These are phyloP conservation scores for Lithodes maja DNA, from an alignment of 2,888 invertebrate genomes.

Conservation along the genomic window DNA sequence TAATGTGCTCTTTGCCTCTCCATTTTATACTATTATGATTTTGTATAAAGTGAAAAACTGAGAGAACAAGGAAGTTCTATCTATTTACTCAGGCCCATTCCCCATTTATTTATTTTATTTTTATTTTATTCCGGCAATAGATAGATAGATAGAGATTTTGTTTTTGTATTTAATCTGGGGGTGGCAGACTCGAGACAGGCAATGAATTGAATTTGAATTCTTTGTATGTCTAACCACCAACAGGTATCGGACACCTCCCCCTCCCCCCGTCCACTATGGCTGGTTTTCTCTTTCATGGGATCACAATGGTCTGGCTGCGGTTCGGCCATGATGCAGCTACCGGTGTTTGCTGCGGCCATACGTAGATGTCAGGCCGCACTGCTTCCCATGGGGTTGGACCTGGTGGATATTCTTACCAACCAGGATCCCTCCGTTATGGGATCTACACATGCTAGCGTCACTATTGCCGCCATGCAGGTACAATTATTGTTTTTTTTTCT, in stretches of 20 bases:
- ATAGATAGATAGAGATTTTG: background rate
- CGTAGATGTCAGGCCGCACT: slow-evolving; percentile 85
- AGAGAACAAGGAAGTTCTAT: too few species aligned
- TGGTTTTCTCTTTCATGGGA: slow-evolving; percentile 98
- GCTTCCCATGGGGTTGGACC: slow-evolving; percentile 85
- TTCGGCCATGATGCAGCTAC: slow-evolving; percentile 88
- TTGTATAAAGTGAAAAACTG: too few species aligned
- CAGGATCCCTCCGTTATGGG: slow-evolving; percentile 87
- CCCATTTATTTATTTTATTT: too few species aligned
- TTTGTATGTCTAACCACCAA: slow-evolving; percentile 47
- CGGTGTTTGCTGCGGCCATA: slow-evolving; percentile 87
- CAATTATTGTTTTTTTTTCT: background rate
- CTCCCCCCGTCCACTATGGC: slow-evolving; percentile 91
- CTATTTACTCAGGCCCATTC: too few species aligned
- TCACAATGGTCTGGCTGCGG: slow-evolving; percentile 99
- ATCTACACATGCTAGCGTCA: slow-evolving; percentile 91
- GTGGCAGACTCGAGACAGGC: too few species aligned
- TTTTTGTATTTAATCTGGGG: background rate
- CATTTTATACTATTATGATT: too few species aligned
- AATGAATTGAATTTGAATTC: too few species aligned
- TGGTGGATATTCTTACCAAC: slow-evolving; percentile 86
- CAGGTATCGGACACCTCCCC: slow-evolving; percentile 73
- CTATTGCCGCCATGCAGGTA: slow-evolving; percentile 95
- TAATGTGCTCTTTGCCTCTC: too few species aligned
- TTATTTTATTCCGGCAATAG: background rate